These are phyloP conservation scores for Microplitis manilae DNA, from an alignment of 2,888 invertebrate genomes.

Conservation along the genomic window DNA sequence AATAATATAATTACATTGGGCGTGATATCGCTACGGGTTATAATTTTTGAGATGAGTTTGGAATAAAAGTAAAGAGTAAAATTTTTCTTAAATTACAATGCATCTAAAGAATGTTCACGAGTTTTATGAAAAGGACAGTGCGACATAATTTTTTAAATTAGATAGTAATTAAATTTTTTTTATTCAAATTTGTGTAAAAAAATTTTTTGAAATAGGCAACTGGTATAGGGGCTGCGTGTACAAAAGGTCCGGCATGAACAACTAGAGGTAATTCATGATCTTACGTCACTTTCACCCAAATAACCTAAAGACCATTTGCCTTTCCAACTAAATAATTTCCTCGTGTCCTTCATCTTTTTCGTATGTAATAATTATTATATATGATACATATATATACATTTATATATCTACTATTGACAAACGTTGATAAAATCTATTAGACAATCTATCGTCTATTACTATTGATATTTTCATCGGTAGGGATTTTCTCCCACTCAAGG, in stretches of 20 bases:
- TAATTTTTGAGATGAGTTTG: too few relatives aligned
- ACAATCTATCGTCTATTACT: background rate
- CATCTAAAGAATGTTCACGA: too few relatives aligned
- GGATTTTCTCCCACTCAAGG: background rate
- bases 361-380: background rate
- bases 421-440: background rate
- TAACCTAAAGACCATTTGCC: conserved; percentile 42
- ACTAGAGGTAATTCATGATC: conserved; percentile 38
- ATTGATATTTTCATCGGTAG: background rate
- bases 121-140: too few relatives aligned
- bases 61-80: too few relatives aligned
- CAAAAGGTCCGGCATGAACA: conserved; percentile 28
- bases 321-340: conserved; percentile 12
- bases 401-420: background rate
- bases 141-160: too few relatives aligned
- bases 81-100: too few relatives aligned
- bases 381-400: background rate
- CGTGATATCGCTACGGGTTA: too few relatives aligned
- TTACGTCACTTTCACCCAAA: conserved; percentile 44
- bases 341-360: conserved; percentile 1
- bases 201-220: background rate
- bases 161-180: too few relatives aligned
- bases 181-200: too few relatives aligned
- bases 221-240: conserved; percentile 32
- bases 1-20: too few relatives aligned